A percentile compares a stretch with the other conserved stretches of the same genome.
Evolutionary conservation across 1,140 invertebrate genomes (phyloP).

Genomic region (Oncopeltus fasciatus): DNA sequence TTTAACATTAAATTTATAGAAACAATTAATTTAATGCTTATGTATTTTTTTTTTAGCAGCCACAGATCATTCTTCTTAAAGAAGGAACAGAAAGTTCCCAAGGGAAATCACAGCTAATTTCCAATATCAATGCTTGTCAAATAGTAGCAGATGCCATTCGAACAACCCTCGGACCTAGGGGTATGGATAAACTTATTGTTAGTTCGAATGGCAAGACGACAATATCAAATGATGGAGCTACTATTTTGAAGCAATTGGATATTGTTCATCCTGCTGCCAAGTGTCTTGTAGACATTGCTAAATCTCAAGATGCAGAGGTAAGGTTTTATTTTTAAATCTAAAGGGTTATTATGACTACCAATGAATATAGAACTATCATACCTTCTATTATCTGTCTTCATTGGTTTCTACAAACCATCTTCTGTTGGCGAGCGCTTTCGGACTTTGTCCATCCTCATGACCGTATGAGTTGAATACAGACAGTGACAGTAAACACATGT

Average conservation of each 20-base stretch:
- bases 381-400: no score
- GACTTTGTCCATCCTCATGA: no score
- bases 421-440: no score
- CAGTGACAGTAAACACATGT: no score
- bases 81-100: slow-evolving; percentile 95
- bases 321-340: background rate
- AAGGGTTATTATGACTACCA: no score
- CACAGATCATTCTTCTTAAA: slow-evolving; percentile 92
- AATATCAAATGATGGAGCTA: slow-evolving; percentile 99
- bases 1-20: background rate
- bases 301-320: slow-evolving; percentile 98
- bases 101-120: slow-evolving; percentile 89
- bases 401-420: no score
- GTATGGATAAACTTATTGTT: slow-evolving; percentile 99
- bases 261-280: slow-evolving; percentile 96
- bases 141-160: slow-evolving; percentile 86
- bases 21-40: background rate
- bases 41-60: slow-evolving; percentile 55
- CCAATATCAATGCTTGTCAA: slow-evolving; percentile 99
- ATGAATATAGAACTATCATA: no score
- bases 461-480: no score
- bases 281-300: slow-evolving; percentile 95
- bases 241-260: slow-evolving; percentile 93
- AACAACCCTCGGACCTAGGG: slow-evolving; percentile 93
- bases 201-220: slow-evolving; percentile 76